Evolutionary conservation across 35 echinoderm and acorn worm genomes (phyloP).

Genomic region (Heliocidaris tuberculata): DNA sequence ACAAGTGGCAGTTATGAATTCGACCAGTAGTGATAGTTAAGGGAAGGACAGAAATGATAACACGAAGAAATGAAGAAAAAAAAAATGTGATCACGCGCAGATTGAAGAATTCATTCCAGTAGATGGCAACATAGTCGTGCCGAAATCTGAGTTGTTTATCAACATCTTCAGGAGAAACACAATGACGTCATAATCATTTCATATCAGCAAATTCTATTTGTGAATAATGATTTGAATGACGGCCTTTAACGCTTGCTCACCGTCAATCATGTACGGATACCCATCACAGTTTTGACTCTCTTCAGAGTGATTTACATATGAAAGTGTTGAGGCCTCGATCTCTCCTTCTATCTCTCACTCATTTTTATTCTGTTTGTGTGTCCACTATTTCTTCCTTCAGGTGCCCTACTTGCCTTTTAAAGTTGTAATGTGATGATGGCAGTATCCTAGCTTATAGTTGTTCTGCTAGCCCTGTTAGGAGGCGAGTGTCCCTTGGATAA

Average conservation of each 20-base stretch:
- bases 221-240: too few relatives aligned
- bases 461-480: neutral
- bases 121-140: neutral
- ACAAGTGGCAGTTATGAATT: conserved; percentile 33
- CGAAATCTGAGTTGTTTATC: neutral
- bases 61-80: neutral
- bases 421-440: neutral
- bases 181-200: neutral
- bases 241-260: too few relatives aligned
- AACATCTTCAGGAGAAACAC: neutral
- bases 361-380: neutral
- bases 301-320: too few relatives aligned
- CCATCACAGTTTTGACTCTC: too few relatives aligned
- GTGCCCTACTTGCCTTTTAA: neutral
- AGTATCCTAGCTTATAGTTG: neutral
- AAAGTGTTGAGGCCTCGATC: too few relatives aligned
- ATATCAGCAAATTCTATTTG: too few relatives aligned
- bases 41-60: neutral
- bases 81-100: neutral
- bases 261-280: too few relatives aligned
- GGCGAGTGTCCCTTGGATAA: neutral
- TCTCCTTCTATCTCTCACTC: too few relatives aligned
- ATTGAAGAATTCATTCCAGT: neutral
- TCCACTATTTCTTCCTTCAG: neutral
- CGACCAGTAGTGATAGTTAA: neutral